These are phyloP conservation scores for Ctenochaetus hawaiiensis DNA, from an alignment of 2,797 vertebrate genomes.

Conservation along the genomic window DNA sequence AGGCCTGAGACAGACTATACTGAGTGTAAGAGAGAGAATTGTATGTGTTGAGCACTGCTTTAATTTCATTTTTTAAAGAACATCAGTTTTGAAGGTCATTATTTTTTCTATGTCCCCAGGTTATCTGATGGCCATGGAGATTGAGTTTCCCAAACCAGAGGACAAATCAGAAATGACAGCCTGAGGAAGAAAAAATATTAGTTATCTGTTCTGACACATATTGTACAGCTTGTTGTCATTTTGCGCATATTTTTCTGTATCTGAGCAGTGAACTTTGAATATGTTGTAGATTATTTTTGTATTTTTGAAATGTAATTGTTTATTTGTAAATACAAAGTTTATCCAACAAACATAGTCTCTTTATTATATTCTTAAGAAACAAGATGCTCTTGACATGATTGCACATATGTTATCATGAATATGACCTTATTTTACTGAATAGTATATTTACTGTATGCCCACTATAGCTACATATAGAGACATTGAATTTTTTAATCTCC, in stretches of 20 bases:
- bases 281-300: conserved; percentile 56
- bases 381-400: not conserved
- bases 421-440: not conserved
- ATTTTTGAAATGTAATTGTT: conserved; percentile 30
- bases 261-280: conserved; percentile 34
- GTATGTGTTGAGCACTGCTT: not conserved
- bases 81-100: not conserved
- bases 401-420: not conserved
- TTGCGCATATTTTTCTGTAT: conserved; percentile 56
- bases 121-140: conserved; percentile 89
- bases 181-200: conserved; percentile 50
- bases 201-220: not conserved
- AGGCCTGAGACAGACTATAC: conserved; percentile 91
- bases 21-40: conserved; percentile 83
- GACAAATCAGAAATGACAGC: conserved; percentile 84
- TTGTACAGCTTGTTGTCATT: conserved; percentile 20
- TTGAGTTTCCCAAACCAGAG: conserved; percentile 84
- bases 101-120: conserved; percentile 76
- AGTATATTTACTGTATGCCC: not conserved
- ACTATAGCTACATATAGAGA: no score
- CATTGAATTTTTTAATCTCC: no score
- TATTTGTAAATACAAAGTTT: conserved; percentile 60
- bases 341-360: conserved; percentile 1
- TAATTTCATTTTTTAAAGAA: not conserved
- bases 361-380: not conserved